Base-by-base conservation (phyloP, 1,140 invertebrate species). In the Sinella curviseta region DNA sequence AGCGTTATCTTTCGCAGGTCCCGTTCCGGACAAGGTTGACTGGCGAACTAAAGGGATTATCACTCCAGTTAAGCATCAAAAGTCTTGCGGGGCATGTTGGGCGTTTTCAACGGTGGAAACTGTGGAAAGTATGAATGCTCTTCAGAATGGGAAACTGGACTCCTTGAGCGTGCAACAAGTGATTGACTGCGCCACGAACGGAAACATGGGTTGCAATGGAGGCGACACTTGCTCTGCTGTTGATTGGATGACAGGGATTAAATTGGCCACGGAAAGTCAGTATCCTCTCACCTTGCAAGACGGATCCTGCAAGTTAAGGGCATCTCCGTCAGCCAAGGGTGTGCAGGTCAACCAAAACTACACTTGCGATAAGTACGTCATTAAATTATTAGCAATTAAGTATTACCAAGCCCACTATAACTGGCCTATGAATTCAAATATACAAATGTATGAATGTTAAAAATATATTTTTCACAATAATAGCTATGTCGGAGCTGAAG, bases 61-160 rank as follows among this genome's bases (percentile, higher is more conserved):
- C 26, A 91, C 91, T 12, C 85, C 89, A 3, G 89, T 96, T 0
- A 89, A 90, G 79, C 92, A 92, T 85, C 95, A 97, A 85, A 91
- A 91, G 12, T 83, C 88, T 20, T 97, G 95, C 87, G 94, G 94
- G 4, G 94, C 93, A 1, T 96, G 94, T 86, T 96, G 94, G 94
- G 94, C 94, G 0, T 94, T 94, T 86, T 94, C 93, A 85, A 91
- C 91, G 0, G 88, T 94, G 0, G 93, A 93, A 84, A 91, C 91
- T 4, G 89, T 92, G 54, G 94, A 96, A 86, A 90, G 92, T 0
- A 94, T 94, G 93, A 87, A 90, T 79, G 92, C 93, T 0, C 90
- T 94, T 20, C 88, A 90, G 83, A 92, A 88, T 65, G 90, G 91
- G 20, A 89, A 88, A 35, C 85, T 94, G 3, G 84, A 88, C 28